phyloP scores from a whole-genome alignment of 2,888 invertebrate species.

The Tiliacea citrago region DNA sequence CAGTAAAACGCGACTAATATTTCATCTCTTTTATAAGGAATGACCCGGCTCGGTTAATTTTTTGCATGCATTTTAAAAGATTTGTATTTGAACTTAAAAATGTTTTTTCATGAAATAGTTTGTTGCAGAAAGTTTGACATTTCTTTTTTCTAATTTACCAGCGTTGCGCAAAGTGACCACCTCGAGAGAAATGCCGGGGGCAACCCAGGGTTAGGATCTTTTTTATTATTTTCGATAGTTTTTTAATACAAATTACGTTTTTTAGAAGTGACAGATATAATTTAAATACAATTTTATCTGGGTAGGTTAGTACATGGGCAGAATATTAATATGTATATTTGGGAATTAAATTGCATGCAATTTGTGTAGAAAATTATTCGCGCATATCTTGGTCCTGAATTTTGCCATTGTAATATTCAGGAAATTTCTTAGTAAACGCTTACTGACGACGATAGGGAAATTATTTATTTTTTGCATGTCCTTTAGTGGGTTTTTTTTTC shows the following conservation, averaged over 20 bases:
- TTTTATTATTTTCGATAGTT: conserved; percentile 55
- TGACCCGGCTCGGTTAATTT: conserved; percentile 12
- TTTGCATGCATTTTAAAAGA: conserved; percentile 27
- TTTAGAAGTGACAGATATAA: neutral
- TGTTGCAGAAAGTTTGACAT: conserved; percentile 54
- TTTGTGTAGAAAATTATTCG: conserved; percentile 2
- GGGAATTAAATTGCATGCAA: conserved; percentile 26
- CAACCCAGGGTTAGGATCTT: conserved; percentile 56
- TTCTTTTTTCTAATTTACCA: conserved; percentile 57
- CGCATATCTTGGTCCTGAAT: neutral
- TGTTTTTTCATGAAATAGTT: conserved; percentile 54
- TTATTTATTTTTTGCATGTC: neutral
- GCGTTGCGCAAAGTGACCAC: conserved; percentile 62
- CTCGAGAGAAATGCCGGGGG: conserved; percentile 62
- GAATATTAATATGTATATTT: neutral
- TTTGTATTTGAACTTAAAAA: conserved; percentile 12
- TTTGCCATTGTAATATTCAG: neutral
- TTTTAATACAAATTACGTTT: neutral
- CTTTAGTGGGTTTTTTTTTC: neutral
- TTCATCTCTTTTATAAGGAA: neutral
- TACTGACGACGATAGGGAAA: neutral
- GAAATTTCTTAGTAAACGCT: neutral
- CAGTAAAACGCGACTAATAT: neutral
- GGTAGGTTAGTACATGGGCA: conserved; percentile 4
- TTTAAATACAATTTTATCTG: neutral